Base-by-base conservation (phyloP, 2,113 vertebrate genomes). In the Nesogale talazaci region DNA sequence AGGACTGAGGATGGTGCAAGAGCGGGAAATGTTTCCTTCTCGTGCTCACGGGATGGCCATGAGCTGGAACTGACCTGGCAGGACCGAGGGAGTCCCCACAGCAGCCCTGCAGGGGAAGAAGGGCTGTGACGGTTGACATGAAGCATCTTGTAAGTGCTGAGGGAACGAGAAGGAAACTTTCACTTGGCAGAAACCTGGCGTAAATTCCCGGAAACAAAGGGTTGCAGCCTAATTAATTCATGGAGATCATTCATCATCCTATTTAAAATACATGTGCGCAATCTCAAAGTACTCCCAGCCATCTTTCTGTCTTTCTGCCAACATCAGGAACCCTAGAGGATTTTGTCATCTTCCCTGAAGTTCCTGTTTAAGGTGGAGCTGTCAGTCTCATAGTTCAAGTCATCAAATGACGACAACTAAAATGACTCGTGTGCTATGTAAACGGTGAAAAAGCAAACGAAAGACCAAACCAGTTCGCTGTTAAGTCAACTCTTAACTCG, bases 181-280 rank as follows among this genome's bases (percentile, higher is more conserved):
- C 36, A 34, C 17, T 76, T 65, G 91, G 83, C 59, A 94, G 88
- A 72, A 77, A 65, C 31, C 17, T 88, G 46, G 8, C 0, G 65
- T 83, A 25, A 14, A 3, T 65, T n/a, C n/a, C 89, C 75, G 38
- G 81, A 76, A 80, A 40, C 56, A 89, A 80, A 25, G 52, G 86
- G 25, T 67, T 90, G 38, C n/a, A 72, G 80, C 92, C 75, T 86
- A 1, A 76, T 74, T 87, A 65, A 61, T 59, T 56, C 42, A 9
- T 87, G 46, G 46, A n/a, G 27, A 36, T 16, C 27, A 52, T 81
- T 92, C 3, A 25, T 69, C 46, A 95, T 90, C 89, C 42, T 93
- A 4, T 22, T 89, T 77, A 81, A 92, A 80, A 59, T 92, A 29
- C 9, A 27, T 78, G 6, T 46, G 34, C 20, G 74, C 29, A 57